A percentile compares a stretch with the other conserved stretches of the same genome.
Evolutionary conservation across 1,140 invertebrate genomes (phyloP).

Genomic region (Drosophila athabasca): DNA sequence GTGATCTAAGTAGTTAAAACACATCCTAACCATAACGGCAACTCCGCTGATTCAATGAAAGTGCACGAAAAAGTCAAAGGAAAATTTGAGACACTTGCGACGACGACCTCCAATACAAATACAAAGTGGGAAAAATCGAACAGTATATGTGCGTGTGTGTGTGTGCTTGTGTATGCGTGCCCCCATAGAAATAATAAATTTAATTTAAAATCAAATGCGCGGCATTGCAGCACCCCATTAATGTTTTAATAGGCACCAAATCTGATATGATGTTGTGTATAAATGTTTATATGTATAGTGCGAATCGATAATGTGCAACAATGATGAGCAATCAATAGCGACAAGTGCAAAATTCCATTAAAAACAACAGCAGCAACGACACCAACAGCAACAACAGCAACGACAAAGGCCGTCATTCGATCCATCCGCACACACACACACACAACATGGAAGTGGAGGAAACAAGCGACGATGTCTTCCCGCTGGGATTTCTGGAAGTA

Average conservation of each 20-base stretch:
- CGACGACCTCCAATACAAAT: slow-evolving; percentile 55
- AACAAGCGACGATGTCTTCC: slow-evolving; percentile 66
- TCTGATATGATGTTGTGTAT: slow-evolving; percentile 4
- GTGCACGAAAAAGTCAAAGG: slow-evolving; percentile 35
- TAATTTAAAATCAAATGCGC: slow-evolving; percentile 54
- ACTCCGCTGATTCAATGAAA: slow-evolving; percentile 24
- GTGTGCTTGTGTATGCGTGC: slow-evolving; percentile 17
- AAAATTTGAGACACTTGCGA: slow-evolving; percentile 61
- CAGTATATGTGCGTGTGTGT: slow-evolving; percentile 40
- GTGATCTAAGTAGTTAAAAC: slow-evolving; percentile 11
- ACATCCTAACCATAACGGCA: slow-evolving; percentile 30
- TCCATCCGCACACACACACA: slow-evolving; percentile 15
- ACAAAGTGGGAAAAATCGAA: slow-evolving; percentile 80
- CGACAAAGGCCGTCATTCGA: slow-evolving; percentile 19
- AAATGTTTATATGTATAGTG: slow-evolving; percentile 48
- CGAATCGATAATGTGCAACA: slow-evolving; percentile 49
- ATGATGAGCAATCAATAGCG: slow-evolving; percentile 31
- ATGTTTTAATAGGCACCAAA: slow-evolving; percentile 31
- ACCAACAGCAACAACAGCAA: slow-evolving; percentile 16
- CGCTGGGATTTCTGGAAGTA: slow-evolving; percentile 84
- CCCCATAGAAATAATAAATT: slow-evolving; percentile 56
- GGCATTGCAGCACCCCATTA: slow-evolving; percentile 23
- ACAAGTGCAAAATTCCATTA: slow-evolving; percentile 10
- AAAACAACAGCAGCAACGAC: slow-evolving; percentile 8
- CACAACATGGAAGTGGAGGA: slow-evolving; percentile 57